phyloP scores from a whole-genome alignment of 1,140 invertebrate species.

The Lasioglossum baleicum region DNA sequence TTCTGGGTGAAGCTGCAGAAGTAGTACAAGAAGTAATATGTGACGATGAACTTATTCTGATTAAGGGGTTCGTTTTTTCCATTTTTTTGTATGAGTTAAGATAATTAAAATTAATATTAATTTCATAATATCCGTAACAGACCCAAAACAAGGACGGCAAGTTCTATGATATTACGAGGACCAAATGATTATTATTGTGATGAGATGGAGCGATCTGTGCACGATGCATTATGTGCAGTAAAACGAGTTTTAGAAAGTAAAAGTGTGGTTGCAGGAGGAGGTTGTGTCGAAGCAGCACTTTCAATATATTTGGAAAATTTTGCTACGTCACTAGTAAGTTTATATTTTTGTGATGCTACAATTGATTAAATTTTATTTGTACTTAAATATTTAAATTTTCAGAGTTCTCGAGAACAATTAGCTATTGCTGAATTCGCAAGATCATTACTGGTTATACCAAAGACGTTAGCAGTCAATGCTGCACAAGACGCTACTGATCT shows the following conservation, averaged over 20 bases:
- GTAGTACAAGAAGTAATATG: slow-evolving; percentile 97
- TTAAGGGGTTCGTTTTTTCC: slow-evolving; percentile 91
- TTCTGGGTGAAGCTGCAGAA: slow-evolving; percentile 97
- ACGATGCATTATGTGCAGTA: slow-evolving; percentile 98
- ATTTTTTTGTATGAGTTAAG: too few species aligned
- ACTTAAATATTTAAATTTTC: too few species aligned
- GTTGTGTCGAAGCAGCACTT: slow-evolving; percentile 98
- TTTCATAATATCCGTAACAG: too few species aligned
- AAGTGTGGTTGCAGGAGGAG: slow-evolving; percentile 96
- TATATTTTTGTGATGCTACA: slow-evolving; percentile 1
- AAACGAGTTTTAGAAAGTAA: slow-evolving; percentile 98
- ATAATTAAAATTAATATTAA: too few species aligned
- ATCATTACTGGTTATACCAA: slow-evolving; percentile 98
- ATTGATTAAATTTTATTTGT: slow-evolving; percentile 20
- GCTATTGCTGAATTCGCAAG: slow-evolving; percentile 99
- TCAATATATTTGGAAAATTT: slow-evolving; percentile 99
- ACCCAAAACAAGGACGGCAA: slow-evolving; percentile 93
- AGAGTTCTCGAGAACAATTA: slow-evolving; percentile 97
- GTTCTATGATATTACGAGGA: slow-evolving; percentile 96
- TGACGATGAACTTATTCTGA: slow-evolving; percentile 98
- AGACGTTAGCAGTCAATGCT: slow-evolving; percentile 98
- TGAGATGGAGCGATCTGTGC: slow-evolving; percentile 99
- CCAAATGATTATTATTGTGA: slow-evolving; percentile 99
- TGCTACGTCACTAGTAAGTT: slow-evolving; percentile 94
- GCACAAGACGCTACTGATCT: slow-evolving; percentile 98